Conservation (phyloP, 2,888 invertebrate genomes). For the Sinhomidia bicolor region DNA sequence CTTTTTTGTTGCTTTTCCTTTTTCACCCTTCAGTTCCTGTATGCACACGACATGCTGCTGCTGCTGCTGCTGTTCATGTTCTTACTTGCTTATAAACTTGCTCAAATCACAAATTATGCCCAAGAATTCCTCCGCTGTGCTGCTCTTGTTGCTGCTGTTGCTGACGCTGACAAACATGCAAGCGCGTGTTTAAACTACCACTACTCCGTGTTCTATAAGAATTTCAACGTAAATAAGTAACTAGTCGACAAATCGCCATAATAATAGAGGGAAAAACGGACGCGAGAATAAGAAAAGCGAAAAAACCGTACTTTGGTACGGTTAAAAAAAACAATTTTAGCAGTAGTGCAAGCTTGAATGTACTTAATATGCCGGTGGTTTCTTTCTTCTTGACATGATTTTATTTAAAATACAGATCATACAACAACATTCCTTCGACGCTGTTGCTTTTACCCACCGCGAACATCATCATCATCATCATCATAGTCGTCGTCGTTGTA, state of each 20-base stretch:
- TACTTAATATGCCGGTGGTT: conserved; percentile 50
- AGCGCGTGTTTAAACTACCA: conserved; percentile 44
- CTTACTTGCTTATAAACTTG: not conserved
- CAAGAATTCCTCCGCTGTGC: conserved; percentile 52
- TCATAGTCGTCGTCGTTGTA: too few species aligned
- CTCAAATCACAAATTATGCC: conserved; percentile 41
- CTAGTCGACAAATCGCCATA: conserved; percentile 41
- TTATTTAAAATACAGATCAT: conserved; percentile 51
- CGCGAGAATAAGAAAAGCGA: too few species aligned
- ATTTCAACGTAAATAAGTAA: conserved; percentile 14
- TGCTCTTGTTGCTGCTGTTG: too few species aligned
- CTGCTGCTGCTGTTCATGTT: not conserved
- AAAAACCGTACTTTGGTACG: conserved; percentile 3
- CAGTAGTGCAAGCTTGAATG: too few species aligned
- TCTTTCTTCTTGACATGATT: conserved; percentile 68
- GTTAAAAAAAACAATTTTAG: not conserved
- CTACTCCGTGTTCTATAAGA: not conserved
- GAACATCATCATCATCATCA: too few species aligned
- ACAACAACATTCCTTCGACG: conserved; percentile 42
- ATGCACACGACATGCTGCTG: not conserved
- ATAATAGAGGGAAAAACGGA: conserved; percentile 40
- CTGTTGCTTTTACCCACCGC: conserved; percentile 55
- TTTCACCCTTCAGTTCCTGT: conserved; percentile 36
- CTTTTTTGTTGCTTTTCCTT: conserved; percentile 35
- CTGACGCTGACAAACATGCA: conserved; percentile 21